Base-by-base conservation (phyloP, 2,888 invertebrate species). In the Aleiodes testaceus region DNA sequence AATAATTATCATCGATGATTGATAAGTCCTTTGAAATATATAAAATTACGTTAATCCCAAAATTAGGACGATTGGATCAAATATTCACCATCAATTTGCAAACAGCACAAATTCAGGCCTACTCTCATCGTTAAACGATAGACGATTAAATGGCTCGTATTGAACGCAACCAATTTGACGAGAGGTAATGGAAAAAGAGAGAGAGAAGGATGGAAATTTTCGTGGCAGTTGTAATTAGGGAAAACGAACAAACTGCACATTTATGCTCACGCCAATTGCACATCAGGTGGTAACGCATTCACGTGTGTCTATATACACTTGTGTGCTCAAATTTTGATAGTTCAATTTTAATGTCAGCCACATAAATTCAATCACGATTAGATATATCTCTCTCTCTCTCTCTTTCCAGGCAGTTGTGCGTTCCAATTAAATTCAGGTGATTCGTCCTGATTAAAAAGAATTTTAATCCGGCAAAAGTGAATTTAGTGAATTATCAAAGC, bases 91-190 rank as follows among this genome's bases (percentile, higher is more conserved):
- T 52, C 30, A 53, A 26, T 53, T 65, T 16, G 26, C 16, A 70
- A 70, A 9, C 59, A 16, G 59, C 36, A 42, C 42, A 42, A 59
- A 36, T 59, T 59, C 36, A 59, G 26, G 16, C 30, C 63, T 69
- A 53, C 16, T 26, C 14, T 52, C 64, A 45, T 30, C n/a, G 66
- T 44, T 69, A 53, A 69, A 69, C 52, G 52, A 47, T 63, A 61
- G 14, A 12, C 63, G n/a, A 73, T 71, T 68, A 59, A 42, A 70
- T 66, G 20, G 47, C 14, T 65, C 53, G 65, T 42, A 73, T 70
- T 70, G 53, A 50, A 64, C 59, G 45, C 9, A 26, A 50, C 61
- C 66, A 69, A 73, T 70, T 61, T 47, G 68, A 70, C 16, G 67
- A 26, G 26, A 26, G 52, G 53, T 70, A 52, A 53, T 53, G 45